Evolutionary conservation across 2,888 invertebrate species (phyloP).

Genomic region (Drosophila eohydei): DNA sequence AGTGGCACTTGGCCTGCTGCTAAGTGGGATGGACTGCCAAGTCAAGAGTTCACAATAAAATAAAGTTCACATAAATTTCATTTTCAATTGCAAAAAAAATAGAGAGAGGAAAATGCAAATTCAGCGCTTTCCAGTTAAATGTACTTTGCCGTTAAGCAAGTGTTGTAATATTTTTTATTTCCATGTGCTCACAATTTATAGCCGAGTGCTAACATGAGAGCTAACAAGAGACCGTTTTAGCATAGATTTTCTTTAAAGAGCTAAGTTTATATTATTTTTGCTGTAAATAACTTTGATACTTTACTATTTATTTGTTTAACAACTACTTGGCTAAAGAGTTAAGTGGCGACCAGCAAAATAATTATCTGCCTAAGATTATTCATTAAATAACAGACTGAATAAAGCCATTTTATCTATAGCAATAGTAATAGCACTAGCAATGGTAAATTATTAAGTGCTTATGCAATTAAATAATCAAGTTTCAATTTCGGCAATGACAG

Average conservation of each 20-base stretch:
- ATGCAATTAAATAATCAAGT: too few species aligned
- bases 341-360: neutral
- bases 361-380: neutral
- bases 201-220: slow-evolving; percentile 19
- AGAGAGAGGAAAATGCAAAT: slow-evolving; percentile 27
- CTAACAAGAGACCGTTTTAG: neutral
- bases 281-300: neutral
- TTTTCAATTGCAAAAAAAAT: slow-evolving; percentile 24
- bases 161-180: slow-evolving; percentile 31
- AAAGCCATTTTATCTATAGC: neutral
- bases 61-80: slow-evolving; percentile 64
- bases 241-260: slow-evolving; percentile 15
- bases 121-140: slow-evolving; percentile 44
- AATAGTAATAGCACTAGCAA: neutral
- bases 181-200: slow-evolving; percentile 50
- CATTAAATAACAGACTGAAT: neutral
- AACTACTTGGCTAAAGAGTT: neutral
- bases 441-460: too few species aligned
- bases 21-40: slow-evolving; percentile 39
- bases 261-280: neutral
- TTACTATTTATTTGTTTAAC: neutral
- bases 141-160: slow-evolving; percentile 8
- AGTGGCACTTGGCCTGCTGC: slow-evolving; percentile 32
- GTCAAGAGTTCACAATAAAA: slow-evolving; percentile 49
- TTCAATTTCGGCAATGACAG: too few species aligned